Conservation (phyloP, 2,888 invertebrate species). For the Ischnus inquisitorius region DNA sequence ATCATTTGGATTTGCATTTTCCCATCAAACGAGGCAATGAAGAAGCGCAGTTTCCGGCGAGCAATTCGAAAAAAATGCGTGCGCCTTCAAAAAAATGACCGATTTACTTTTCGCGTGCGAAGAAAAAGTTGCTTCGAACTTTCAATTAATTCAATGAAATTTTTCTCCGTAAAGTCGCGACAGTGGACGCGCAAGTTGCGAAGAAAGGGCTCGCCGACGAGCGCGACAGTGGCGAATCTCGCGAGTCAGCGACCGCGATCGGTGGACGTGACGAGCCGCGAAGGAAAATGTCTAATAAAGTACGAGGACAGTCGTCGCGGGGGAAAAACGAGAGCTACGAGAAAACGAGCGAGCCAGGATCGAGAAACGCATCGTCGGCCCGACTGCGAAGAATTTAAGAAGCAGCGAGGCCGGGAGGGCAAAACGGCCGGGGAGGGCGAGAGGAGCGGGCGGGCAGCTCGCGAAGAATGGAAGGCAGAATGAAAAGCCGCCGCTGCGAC, state of each 20-base stretch:
- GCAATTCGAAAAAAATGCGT: no score
- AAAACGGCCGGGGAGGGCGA: constrained; percentile 47
- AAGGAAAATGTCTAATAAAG: constrained; percentile 52
- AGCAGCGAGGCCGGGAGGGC: constrained; percentile 36
- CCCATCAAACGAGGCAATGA: no score
- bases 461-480: constrained; percentile 18
- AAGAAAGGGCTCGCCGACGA: no score
- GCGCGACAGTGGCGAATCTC: constrained; percentile 69
- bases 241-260: no score
- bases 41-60: no score
- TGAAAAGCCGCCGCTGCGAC: not conserved
- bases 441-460: constrained; percentile 5
- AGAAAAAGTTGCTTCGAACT: no score
- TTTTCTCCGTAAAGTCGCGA: no score
- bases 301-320: not conserved
- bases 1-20: no score
- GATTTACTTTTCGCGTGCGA: no score
- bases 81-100: no score
- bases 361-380: constrained; percentile 36
- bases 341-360: not conserved
- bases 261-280: constrained; percentile 58
- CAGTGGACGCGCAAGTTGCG: no score
- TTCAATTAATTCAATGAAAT: no score
- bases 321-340: constrained; percentile 9
- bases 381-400: constrained; percentile 59